A percentile compares a stretch with the other conserved stretches of the same genome.
Conservation (phyloP, 2,797 vertebrate species). For the Tamandua tetradactyla region DNA sequence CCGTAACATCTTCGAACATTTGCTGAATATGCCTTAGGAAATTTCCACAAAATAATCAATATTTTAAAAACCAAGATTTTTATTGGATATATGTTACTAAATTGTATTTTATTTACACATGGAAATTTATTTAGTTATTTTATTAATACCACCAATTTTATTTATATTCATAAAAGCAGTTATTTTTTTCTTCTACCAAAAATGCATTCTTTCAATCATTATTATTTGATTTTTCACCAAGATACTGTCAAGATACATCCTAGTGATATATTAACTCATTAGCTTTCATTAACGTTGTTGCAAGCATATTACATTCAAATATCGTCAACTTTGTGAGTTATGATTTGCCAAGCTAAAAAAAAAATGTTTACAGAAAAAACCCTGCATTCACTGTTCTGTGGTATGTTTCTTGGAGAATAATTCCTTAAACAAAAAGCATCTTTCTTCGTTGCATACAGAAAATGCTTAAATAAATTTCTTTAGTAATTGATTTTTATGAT, state of each 20-base stretch:
- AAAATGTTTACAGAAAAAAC: neutral
- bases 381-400: neutral
- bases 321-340: neutral
- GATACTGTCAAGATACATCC: neutral
- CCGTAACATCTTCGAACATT: neutral
- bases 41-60: neutral
- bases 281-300: neutral
- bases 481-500: neutral
- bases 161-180: neutral
- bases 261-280: neutral
- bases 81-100: neutral
- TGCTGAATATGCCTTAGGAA: neutral
- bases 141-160: neutral
- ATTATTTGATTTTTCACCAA: neutral
- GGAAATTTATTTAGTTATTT: constrained; percentile 9
- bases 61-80: neutral
- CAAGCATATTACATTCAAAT: neutral
- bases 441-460: neutral
- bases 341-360: neutral
- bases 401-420: neutral
- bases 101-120: neutral
- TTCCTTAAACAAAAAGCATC: neutral
- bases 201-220: neutral
- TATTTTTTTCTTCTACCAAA: neutral
- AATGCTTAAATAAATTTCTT: neutral